Percentiles rank a stretch among this genome's conserved stretches.
phyloP scores from a whole-genome alignment of 2,888 invertebrate species.

The Rhabditoides inermis region DNA sequence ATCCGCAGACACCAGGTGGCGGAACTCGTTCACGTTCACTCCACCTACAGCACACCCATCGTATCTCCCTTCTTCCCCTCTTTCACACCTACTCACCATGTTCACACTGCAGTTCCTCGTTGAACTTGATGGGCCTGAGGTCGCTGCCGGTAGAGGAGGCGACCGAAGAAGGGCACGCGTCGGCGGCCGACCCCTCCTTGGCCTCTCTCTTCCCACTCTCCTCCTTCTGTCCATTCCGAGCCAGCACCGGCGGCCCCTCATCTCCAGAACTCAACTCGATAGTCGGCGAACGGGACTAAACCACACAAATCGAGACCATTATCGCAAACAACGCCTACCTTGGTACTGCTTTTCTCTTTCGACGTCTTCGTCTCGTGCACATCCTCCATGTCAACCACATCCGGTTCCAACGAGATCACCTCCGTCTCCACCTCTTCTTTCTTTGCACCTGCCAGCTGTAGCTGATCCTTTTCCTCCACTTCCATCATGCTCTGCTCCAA shows the following conservation, averaged over 20 bases:
- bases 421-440: neutral
- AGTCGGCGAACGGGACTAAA: too few species aligned
- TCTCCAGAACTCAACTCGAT: too few species aligned
- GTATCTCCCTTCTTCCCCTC: neutral
- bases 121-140: slow-evolving; percentile 14
- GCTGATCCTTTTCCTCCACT: neutral
- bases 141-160: neutral
- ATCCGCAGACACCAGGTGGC: slow-evolving; percentile 20
- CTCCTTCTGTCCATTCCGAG: neutral
- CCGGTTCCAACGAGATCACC: too few species aligned
- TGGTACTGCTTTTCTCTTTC: too few species aligned
- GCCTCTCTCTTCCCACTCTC: neutral
- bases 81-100: slow-evolving; percentile 20
- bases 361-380: too few species aligned
- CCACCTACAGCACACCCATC: slow-evolving; percentile 8
- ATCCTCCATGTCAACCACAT: too few species aligned
- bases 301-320: too few species aligned
- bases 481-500: too few species aligned
- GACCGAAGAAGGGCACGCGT: neutral
- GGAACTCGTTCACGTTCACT: slow-evolving; percentile 26
- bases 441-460: neutral
- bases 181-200: neutral
- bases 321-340: too few species aligned
- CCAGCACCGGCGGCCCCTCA: too few species aligned
- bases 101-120: slow-evolving; percentile 18